Percentiles rank a stretch among this genome's conserved stretches.
These are phyloP conservation scores for Lycodopsis pacificus DNA, from an alignment of 2,797 vertebrate species.

Conservation along the genomic window DNA sequence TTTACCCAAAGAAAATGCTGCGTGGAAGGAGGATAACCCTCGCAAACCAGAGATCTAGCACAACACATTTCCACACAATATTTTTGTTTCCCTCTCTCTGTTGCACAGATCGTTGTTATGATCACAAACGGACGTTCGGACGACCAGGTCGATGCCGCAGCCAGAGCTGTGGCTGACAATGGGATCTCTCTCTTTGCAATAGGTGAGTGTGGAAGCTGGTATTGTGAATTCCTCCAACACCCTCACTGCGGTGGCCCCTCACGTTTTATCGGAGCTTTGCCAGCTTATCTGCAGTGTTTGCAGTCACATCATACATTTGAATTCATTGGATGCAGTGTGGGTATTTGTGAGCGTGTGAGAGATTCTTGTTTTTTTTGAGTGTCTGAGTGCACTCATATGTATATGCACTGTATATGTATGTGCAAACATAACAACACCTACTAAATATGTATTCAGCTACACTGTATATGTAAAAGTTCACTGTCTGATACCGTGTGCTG, in stretches of 20 bases:
- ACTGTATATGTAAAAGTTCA: constrained; percentile 21
- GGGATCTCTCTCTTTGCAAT: constrained; percentile 91
- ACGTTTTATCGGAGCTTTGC: constrained; percentile 60
- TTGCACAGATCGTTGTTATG: constrained; percentile 85
- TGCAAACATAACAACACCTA: constrained; percentile 20
- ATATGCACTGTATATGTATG: neutral
- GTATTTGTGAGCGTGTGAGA: constrained; percentile 38
- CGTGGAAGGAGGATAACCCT: constrained; percentile 23
- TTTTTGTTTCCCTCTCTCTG: constrained; percentile 16
- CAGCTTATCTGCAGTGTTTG: constrained; percentile 66
- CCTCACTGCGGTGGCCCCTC: constrained; percentile 57
- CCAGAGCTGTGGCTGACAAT: constrained; percentile 78
- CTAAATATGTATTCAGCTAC: constrained; percentile 33
- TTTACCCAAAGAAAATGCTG: constrained; percentile 12
- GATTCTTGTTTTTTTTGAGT: constrained; percentile 25
- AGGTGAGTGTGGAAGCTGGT: constrained; percentile 80
- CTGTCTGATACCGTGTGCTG: constrained; percentile 31
- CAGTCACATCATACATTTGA: constrained; percentile 66
- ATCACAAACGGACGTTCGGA: constrained; percentile 87
- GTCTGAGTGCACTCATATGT: constrained; percentile 3
- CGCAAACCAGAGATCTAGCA: neutral
- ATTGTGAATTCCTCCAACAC: constrained; percentile 67
- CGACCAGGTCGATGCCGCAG: constrained; percentile 81
- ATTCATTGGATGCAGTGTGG: constrained; percentile 61
- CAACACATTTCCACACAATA: neutral